phyloP scores from a whole-genome alignment of 1,140 invertebrate genomes.

The Drosophila simulans region DNA sequence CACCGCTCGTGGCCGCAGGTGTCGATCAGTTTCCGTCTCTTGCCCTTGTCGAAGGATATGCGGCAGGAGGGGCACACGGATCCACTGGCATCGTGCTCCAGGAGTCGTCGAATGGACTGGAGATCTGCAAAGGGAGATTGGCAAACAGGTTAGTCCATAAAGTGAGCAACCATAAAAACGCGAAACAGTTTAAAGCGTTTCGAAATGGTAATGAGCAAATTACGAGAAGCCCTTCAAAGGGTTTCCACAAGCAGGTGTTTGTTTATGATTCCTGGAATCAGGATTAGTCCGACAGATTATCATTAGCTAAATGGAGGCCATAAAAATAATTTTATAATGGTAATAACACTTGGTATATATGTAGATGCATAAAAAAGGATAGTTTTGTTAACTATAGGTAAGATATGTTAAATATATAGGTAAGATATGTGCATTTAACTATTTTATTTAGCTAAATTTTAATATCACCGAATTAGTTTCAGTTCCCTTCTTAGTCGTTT shows the following conservation, averaged over 20 bases:
- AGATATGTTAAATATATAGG: too few relatives aligned
- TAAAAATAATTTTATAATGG: neutral
- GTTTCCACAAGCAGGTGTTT: slow-evolving; percentile 25
- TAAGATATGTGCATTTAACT: neutral
- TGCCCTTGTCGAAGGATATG: slow-evolving; percentile 97
- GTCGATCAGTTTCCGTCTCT: slow-evolving; percentile 96
- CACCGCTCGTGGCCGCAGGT: slow-evolving; percentile 97
- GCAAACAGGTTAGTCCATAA: slow-evolving; percentile 27
- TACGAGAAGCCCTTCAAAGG: slow-evolving; percentile 26
- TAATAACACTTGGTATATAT: too few relatives aligned
- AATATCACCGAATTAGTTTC: slow-evolving; percentile 5
- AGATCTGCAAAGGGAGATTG: slow-evolving; percentile 87
- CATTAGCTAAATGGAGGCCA: neutral
- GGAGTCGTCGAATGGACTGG: slow-evolving; percentile 87
- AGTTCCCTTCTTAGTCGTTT: slow-evolving; percentile 4
- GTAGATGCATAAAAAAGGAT: too few relatives aligned
- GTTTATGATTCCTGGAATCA: slow-evolving; percentile 28
- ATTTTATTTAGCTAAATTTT: slow-evolving; percentile 21
- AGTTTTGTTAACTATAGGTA: too few relatives aligned
- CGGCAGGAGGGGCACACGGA: slow-evolving; percentile 92
- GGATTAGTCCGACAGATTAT: slow-evolving; percentile 2
- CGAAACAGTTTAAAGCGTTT: slow-evolving; percentile 19
- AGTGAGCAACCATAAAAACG: neutral
- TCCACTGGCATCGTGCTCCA: slow-evolving; percentile 85
- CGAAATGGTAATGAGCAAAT: slow-evolving; percentile 34